Base-by-base conservation (phyloP, 35 echinoderm and acorn worm genomes). In the Ptychodera flava region DNA sequence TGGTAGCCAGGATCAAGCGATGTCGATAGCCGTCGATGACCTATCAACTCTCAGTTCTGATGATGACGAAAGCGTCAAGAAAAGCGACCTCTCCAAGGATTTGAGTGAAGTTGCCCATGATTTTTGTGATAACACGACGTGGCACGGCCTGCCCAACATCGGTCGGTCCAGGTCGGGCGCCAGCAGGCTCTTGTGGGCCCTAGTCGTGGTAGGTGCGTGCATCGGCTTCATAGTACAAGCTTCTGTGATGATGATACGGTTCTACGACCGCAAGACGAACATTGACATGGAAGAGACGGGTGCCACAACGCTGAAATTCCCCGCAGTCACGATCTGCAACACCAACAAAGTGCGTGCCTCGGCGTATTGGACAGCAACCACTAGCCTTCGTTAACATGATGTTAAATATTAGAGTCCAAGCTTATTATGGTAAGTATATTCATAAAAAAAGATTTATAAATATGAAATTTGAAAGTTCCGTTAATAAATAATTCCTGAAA, bases 271-370 rank as follows among this genome's bases (percentile, higher is more conserved):
- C 45, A 64, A 64, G 22, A 22, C 22, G 6, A 64, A 64, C 22
- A 64, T 64, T 22, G 22, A 12, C 22, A 64, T 64, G 45, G 45
- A 64, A 64, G 45, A 64, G 45, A 64, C 45, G 6, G 45, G 45
- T 64, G 45, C 22, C 6, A 6, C 75, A 32, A 34, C 32, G 30
- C 28, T 78, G 1, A 0, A 78, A 0, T 78, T 78, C 31, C 34
- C 34, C 28, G 77, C 31, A 28, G 33, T 79, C 32, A 87, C 64
- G 0, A 78, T 87, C 28, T 78, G 64, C 36, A 78, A 87, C 36
- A 87, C 85, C 0, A 87, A 87, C 29, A 78, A 78, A 79, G 64
- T 87, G 6, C 0, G 85, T 16, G 16, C 30, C 28, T 87, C 85
- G 33, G 77, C 64, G 33, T 87, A 34, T 22, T 33, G 22, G 36